Base-by-base conservation (phyloP, 2,797 vertebrate genomes). In the Pangasius djambal region DNA sequence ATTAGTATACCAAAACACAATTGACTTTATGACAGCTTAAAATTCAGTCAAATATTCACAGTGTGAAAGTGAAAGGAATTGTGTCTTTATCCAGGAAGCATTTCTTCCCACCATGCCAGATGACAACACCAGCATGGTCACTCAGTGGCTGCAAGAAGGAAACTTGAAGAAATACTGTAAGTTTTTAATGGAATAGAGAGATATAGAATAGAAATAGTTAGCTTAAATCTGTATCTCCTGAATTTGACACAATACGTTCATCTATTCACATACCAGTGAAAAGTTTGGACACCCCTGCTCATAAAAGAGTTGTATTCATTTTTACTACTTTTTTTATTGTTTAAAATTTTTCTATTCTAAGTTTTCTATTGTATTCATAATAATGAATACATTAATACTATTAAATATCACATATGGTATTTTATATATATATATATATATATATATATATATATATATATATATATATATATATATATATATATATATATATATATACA, bases 51-150 rank as follows among this genome's bases (percentile, higher is more conserved):
- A 65, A 65, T 28, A 63, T 2, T 63, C 22, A 3, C 34, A 44
- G 52, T 79, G 18, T 55, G 55, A 34, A 81, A 25, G 18, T 55
- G 25, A 78, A 59, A 81, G 0, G 8, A 84, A n/a, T 67, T 88
- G 18, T 82, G 18, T 67, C 57, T 20, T 9, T 25, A 10, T 50
- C 37, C 40, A 96, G 96, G n/a, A 81, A 31, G 78, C 15, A 18
- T 96, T 94, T 31, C 91, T 97, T 81, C 96, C 96, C 0, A 97
- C 96, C 16, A 97, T 97, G 96, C 93, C 94, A 0, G 96, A 96
- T 0, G 95, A 97, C 83, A 90, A 94, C 91, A 91, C 59, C 0
- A 92, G 61, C 85, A 93, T 95, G 20, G 93, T 79, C 61, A 52
- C 0, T 3, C 34, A 5, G 83, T 95, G 90, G 94, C 1, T 96